Percentiles rank a stretch among this genome's conserved stretches.
Conservation (phyloP, 2,888 invertebrate genomes). For the Tachina fera region DNA sequence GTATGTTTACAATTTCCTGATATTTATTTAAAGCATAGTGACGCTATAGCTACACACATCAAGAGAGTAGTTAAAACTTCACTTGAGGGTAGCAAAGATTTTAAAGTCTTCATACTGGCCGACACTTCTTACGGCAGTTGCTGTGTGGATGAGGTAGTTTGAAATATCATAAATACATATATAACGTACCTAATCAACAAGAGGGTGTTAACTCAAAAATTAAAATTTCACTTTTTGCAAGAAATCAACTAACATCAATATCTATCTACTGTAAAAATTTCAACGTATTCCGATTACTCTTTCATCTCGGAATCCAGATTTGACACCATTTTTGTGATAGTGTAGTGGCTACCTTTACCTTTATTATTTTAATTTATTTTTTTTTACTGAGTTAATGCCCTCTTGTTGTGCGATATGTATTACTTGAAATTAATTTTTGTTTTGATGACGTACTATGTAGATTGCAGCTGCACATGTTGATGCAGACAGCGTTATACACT, state of each 20-base stretch:
- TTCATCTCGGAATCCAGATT: no score
- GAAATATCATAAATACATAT: not conserved
- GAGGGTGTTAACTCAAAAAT: no score
- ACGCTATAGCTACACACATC: conserved; percentile 86
- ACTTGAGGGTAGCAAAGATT: conserved; percentile 75
- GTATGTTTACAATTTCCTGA: conserved; percentile 97
- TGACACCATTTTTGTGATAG: no score
- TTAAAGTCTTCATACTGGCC: conserved; percentile 90
- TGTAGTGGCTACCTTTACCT: no score
- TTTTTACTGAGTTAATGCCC: no score
- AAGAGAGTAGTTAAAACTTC: conserved; percentile 78
- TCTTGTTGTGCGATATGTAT: no score
- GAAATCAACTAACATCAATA: no score
- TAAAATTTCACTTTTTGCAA: no score
- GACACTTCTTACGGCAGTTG: conserved; percentile 96
- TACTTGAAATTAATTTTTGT: not conserved
- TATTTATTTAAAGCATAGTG: conserved; percentile 88
- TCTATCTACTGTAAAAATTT: no score
- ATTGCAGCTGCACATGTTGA: conserved; percentile 94
- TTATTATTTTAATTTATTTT: no score
- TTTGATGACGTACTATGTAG: conserved; percentile 83
- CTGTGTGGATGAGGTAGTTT: conserved; percentile 81
- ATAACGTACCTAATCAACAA: no score
- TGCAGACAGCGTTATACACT: conserved; percentile 94
- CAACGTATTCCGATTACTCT: no score